Conservation (phyloP, 2,888 invertebrate genomes). For the Drosophila histrio region DNA sequence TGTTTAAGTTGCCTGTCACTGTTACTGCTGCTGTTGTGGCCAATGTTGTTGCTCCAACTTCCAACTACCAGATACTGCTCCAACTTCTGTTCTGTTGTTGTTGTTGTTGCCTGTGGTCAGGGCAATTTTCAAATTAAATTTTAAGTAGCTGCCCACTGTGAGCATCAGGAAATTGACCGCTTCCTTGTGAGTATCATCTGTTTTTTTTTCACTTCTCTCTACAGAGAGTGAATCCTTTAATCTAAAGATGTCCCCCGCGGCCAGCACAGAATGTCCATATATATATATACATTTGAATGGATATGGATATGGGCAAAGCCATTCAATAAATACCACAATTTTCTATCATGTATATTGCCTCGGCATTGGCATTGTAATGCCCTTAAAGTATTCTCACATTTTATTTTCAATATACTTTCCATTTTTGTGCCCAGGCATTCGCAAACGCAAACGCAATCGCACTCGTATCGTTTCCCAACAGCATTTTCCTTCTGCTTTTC, state of each 20-base stretch:
- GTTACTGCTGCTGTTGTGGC: constrained; percentile 21
- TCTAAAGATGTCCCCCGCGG: constrained; percentile 15
- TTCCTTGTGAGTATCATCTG: constrained; percentile 26
- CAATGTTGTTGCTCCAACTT: background rate
- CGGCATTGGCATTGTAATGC: constrained; percentile 71
- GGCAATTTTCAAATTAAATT: constrained; percentile 70
- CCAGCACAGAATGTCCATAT: constrained; percentile 2
- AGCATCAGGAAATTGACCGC: constrained; percentile 48
- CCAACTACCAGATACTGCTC: constrained; percentile 2
- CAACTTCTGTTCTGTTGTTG: constrained; percentile 1
- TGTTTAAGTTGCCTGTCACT: constrained; percentile 59
- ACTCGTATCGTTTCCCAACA: constrained; percentile 22
- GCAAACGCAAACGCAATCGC: constrained; percentile 28
- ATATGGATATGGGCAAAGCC: constrained; percentile 50
- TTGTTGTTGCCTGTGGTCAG: constrained; percentile 38
- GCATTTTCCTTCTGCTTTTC: background rate
- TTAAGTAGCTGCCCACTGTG: constrained; percentile 60
- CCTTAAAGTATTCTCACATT: constrained; percentile 72
- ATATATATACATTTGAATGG: constrained; percentile 13
- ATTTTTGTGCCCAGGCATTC: constrained; percentile 35
- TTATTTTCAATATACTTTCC: constrained; percentile 67
- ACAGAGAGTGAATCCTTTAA: constrained; percentile 38
- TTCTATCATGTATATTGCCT: constrained; percentile 52
- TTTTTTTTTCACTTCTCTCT: no score
- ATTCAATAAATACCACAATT: constrained; percentile 78